phyloP scores from a whole-genome alignment of 1,140 invertebrate genomes.

The Metopolophium dirhodum region DNA sequence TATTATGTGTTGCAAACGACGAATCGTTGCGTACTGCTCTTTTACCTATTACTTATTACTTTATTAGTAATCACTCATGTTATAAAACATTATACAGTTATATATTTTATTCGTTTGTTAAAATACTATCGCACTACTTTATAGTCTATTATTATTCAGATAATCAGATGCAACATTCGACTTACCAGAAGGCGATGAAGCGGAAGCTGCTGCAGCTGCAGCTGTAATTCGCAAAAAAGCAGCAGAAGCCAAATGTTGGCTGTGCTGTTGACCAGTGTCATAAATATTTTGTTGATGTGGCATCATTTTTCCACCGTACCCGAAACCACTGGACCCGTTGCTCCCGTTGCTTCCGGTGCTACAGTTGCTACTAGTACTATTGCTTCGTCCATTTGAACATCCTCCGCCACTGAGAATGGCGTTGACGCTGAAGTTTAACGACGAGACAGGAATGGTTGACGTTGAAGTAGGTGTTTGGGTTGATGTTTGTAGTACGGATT shows the following conservation, averaged over 20 bases:
- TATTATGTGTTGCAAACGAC: background rate
- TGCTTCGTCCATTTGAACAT: constrained; percentile 24
- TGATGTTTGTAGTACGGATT: background rate
- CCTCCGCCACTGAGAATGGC: constrained; percentile 34
- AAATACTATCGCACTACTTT: background rate
- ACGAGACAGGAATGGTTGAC: background rate
- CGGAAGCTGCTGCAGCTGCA: constrained; percentile 15
- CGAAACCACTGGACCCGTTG: background rate
- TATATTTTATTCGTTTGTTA: background rate
- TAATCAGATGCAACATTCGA: background rate
- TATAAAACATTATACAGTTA: background rate
- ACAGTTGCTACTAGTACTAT: constrained; percentile 18
- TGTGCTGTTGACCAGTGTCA: background rate
- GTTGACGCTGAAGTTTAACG: constrained; percentile 46
- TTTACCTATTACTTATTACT: background rate
- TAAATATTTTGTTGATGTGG: background rate
- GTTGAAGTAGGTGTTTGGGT: background rate
- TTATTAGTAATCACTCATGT: background rate
- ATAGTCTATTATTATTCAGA: background rate
- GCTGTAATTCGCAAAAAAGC: constrained; percentile 48
- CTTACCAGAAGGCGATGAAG: background rate
- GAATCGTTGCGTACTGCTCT: background rate
- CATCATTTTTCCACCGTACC: background rate
- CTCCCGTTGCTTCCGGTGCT: constrained; percentile 25
- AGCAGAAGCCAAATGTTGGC: constrained; percentile 36